Percentiles rank a stretch among this genome's conserved stretches.
Conservation (phyloP, 2,888 invertebrate species). For the Amphiduros pacificus region DNA sequence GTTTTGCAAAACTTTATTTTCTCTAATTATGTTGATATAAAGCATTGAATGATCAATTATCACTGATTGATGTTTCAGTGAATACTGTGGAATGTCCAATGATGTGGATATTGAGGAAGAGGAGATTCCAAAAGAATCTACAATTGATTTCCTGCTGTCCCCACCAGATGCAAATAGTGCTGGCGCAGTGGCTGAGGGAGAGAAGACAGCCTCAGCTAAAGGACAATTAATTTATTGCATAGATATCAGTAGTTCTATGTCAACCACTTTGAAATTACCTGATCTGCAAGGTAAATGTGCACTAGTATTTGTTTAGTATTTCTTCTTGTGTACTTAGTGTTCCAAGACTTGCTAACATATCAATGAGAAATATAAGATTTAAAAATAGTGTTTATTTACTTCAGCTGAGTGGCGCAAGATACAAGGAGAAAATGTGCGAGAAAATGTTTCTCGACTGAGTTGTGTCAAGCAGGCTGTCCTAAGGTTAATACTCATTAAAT, state of each 20-base stretch:
- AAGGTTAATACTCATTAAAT: slow-evolving; percentile 16
- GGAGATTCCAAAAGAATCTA: slow-evolving; percentile 39
- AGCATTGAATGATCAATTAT: too few species aligned
- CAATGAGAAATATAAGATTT: background rate
- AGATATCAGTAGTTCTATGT: slow-evolving; percentile 51
- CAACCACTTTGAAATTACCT: slow-evolving; percentile 31
- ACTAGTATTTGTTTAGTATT: background rate
- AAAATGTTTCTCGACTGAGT: background rate
- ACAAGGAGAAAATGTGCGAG: background rate
- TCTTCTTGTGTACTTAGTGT: background rate
- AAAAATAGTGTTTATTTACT: background rate
- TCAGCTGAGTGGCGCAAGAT: background rate
- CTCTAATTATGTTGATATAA: background rate
- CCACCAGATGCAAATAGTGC: slow-evolving; percentile 32
- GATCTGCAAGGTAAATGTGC: slow-evolving; percentile 38
- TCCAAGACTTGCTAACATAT: too few species aligned
- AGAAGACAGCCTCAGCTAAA: slow-evolving; percentile 29
- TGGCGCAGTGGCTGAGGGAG: slow-evolving; percentile 23
- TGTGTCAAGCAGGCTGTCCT: slow-evolving; percentile 7
- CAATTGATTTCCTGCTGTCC: slow-evolving; percentile 41
- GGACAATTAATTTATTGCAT: slow-evolving; percentile 49
- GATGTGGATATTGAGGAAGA: slow-evolving; percentile 31
- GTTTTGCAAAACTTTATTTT: background rate
- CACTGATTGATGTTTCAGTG: too few species aligned
- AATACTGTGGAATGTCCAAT: slow-evolving; percentile 37